phyloP scores from a whole-genome alignment of 2,888 invertebrate genomes.

The Microdon myrmicae region DNA sequence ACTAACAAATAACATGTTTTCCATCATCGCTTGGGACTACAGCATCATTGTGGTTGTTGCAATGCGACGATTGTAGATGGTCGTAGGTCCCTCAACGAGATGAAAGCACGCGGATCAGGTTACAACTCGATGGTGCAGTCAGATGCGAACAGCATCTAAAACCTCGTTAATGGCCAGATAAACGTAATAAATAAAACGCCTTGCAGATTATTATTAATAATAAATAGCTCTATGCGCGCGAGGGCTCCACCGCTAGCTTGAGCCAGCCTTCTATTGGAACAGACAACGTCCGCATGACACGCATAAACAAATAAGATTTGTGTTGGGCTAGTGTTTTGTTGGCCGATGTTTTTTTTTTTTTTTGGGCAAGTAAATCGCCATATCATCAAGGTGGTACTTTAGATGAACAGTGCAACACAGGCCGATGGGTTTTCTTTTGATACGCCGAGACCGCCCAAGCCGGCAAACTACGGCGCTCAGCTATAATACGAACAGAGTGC shows the following conservation, averaged over 20 bases:
- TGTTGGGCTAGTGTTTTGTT: conserved; percentile 23
- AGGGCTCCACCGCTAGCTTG: conserved; percentile 13
- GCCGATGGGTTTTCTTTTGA: conserved; percentile 30
- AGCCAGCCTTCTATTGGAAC: conserved; percentile 26
- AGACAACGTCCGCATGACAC: conserved; percentile 37
- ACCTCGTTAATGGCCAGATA: conserved; percentile 51
- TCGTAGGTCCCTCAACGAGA: conserved; percentile 23
- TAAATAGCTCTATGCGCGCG: conserved; percentile 39
- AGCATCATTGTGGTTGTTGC: conserved; percentile 21
- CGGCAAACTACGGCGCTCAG: conserved; percentile 29
- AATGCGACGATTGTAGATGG: neutral
- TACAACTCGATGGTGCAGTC: conserved; percentile 28
- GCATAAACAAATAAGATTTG: conserved; percentile 53
- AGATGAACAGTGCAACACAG: conserved; percentile 26
- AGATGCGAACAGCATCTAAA: conserved; percentile 49
- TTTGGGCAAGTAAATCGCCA: conserved; percentile 41
- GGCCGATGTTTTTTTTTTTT: conserved; percentile 4
- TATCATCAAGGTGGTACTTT: conserved; percentile 49
- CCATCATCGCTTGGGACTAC: conserved; percentile 42
- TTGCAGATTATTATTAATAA: conserved; percentile 52
- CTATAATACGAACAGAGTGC: neutral
- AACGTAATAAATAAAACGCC: conserved; percentile 52
- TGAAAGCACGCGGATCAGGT: conserved; percentile 46
- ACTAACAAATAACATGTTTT: conserved; percentile 22
- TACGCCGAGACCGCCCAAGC: conserved; percentile 50